phyloP scores from a whole-genome alignment of 2,113 vertebrate species.

The Suncus etruscus region DNA sequence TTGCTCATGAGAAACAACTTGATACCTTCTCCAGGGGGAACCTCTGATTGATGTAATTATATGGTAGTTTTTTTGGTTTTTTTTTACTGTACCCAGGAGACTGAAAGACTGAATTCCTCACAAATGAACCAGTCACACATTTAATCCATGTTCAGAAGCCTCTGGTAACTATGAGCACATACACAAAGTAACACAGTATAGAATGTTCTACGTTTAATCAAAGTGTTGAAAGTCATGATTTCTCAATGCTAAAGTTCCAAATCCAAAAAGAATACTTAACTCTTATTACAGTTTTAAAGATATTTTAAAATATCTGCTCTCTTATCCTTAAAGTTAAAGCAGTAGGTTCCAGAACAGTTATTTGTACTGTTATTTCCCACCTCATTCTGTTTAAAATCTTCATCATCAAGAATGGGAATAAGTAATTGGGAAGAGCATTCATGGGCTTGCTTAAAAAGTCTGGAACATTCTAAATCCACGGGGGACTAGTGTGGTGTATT shows the following conservation, averaged over 20 bases:
- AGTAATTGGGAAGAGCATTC: background rate
- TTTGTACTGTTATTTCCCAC: no score
- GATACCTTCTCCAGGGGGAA: background rate
- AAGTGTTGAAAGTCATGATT: background rate
- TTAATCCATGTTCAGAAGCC: slow-evolving; percentile 25
- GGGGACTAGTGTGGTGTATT: background rate
- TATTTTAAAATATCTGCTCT: no score
- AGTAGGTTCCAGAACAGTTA: no score
- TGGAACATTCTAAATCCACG: background rate
- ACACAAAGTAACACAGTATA: no score
- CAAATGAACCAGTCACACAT: background rate
- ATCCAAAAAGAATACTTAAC: slow-evolving; percentile 16
- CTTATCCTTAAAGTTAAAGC: no score
- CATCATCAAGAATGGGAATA: background rate
- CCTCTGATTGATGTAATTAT: background rate
- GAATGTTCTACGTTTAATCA: no score
- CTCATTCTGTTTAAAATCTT: background rate
- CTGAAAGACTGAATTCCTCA: background rate
- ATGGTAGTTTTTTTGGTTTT: background rate
- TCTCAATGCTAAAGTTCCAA: slow-evolving; percentile 15
- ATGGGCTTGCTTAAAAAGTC: slow-evolving; percentile 4
- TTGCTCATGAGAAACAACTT: background rate
- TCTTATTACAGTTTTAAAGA: background rate
- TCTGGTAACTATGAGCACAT: background rate
- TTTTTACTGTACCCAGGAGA: background rate